Evolutionary conservation across 2,888 invertebrate genomes (phyloP).

Genomic region (Dioctria rufipes): DNA sequence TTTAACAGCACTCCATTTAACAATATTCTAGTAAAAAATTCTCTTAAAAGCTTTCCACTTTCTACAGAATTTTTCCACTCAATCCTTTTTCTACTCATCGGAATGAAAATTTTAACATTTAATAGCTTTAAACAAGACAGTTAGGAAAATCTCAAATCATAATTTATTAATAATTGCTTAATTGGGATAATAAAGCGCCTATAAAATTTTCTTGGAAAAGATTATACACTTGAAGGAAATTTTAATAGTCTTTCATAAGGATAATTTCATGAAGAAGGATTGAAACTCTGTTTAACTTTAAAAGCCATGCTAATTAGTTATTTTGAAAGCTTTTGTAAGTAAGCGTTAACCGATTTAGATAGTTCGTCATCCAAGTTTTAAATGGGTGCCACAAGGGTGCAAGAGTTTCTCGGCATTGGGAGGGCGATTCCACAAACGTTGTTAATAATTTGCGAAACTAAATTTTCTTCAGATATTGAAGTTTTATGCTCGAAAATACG

Average conservation of each 20-base stretch:
- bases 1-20: too few relatives aligned
- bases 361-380: conserved; percentile 44
- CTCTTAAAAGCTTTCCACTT: too few relatives aligned
- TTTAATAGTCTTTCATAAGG: conserved; percentile 22
- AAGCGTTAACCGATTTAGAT: conserved; percentile 45
- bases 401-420: conserved; percentile 2
- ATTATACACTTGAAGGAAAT: conserved; percentile 4
- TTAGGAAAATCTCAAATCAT: not conserved
- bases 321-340: conserved; percentile 43
- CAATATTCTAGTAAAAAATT: too few relatives aligned
- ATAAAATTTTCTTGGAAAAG: not conserved
- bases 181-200: conserved; percentile 28
- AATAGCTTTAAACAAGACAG: too few relatives aligned
- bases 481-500: conserved; percentile 26
- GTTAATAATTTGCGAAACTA: conserved; percentile 40
- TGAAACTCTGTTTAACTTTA: conserved; percentile 40
- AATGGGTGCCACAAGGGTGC: conserved; percentile 43
- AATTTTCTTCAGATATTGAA: conserved; percentile 35
- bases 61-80: too few relatives aligned
- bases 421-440: conserved; percentile 6
- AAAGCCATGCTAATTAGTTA: conserved; percentile 43
- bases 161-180: not conserved
- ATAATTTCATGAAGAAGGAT: conserved; percentile 29
- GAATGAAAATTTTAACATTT: too few relatives aligned
- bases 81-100: too few relatives aligned